phyloP scores from a whole-genome alignment of 2,888 invertebrate species.

The Eristalis tenax region DNA sequence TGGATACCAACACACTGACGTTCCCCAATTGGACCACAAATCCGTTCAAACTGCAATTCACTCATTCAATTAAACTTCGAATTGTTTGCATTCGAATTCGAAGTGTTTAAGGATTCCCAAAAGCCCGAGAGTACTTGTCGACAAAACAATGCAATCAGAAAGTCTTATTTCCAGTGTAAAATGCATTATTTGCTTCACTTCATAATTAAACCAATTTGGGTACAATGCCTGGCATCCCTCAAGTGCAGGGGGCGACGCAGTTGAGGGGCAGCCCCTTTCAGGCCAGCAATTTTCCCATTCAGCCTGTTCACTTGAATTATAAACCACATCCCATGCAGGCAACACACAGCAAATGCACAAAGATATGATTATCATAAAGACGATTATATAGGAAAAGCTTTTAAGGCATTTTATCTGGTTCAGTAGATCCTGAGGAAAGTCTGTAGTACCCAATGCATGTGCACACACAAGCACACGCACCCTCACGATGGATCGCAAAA shows the following conservation, averaged over 20 bases:
- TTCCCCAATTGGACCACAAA: background rate
- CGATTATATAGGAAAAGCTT: constrained; percentile 59
- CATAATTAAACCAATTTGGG: background rate
- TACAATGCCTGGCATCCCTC: background rate
- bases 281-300: background rate
- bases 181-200: background rate
- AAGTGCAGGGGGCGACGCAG: background rate
- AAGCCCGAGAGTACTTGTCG: background rate
- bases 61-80: background rate
- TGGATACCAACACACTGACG: no score
- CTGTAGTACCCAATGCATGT: background rate
- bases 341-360: constrained; percentile 21
- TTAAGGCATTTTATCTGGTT: constrained; percentile 67
- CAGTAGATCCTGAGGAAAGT: constrained; percentile 53
- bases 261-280: background rate
- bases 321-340: constrained; percentile 15
- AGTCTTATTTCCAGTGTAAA: background rate
- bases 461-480: background rate
- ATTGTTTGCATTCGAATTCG: background rate
- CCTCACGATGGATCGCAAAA: background rate
- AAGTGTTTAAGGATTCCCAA: background rate
- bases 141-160: background rate
- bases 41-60: background rate
- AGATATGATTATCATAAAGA: constrained; percentile 63
- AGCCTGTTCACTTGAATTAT: background rate